Evolutionary conservation across 2,113 vertebrate genomes (phyloP).

Genomic region (Sakesphorus luctuosus): DNA sequence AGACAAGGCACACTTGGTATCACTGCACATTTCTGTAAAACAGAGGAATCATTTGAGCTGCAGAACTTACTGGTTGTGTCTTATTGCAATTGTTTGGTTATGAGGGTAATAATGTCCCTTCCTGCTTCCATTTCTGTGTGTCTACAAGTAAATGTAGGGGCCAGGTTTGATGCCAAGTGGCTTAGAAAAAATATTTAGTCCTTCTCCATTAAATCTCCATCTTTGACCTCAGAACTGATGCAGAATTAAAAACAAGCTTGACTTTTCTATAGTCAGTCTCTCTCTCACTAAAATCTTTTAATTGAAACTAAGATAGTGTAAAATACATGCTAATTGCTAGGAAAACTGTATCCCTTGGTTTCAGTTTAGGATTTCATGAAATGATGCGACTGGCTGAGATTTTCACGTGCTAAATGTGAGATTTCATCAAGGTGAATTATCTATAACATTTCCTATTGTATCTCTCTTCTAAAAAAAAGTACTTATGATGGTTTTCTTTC

Average conservation of each 20-base stretch:
- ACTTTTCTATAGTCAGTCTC: neutral
- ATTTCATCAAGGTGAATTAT: neutral
- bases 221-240: neutral
- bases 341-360: neutral
- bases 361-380: neutral
- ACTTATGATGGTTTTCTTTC: slow-evolving; percentile 30
- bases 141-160: neutral
- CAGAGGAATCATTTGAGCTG: neutral
- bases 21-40: neutral
- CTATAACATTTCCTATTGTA: neutral
- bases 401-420: neutral
- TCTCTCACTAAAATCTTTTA: neutral
- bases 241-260: neutral
- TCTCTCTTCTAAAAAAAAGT: neutral
- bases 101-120: neutral
- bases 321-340: neutral
- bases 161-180: neutral
- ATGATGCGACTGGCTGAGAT: neutral
- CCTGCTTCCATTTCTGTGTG: neutral
- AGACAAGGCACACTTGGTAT: neutral
- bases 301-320: neutral
- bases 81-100: neutral
- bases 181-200: neutral
- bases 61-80: neutral
- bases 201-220: neutral